Evolutionary conservation across 2,797 vertebrate species (phyloP).

Genomic region (Hydrolagus colliei): DNA sequence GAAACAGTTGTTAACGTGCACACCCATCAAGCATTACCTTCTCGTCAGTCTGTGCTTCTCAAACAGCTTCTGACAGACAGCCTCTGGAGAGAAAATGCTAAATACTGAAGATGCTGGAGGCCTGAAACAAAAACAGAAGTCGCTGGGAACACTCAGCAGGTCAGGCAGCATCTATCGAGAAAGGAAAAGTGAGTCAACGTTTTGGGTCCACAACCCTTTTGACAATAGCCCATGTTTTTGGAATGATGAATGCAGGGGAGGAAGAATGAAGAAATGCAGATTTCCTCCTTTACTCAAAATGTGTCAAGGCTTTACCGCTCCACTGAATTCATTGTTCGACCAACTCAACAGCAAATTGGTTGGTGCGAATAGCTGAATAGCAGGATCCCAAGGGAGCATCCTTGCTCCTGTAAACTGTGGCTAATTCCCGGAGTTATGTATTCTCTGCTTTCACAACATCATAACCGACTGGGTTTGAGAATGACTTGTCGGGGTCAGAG

Average conservation of each 20-base stretch:
- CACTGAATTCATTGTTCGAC: not conserved
- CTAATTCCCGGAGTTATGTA: not conserved
- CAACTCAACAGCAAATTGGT: too few species aligned
- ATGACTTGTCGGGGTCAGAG: constrained; percentile 16
- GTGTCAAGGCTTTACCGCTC: not conserved
- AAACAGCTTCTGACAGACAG: not conserved
- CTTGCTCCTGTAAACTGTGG: not conserved
- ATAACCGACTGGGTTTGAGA: not conserved
- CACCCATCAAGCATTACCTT: not conserved
- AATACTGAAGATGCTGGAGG: too few species aligned
- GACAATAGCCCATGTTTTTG: too few species aligned
- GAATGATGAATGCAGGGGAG: too few species aligned
- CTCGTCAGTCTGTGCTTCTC: not conserved
- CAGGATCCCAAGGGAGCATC: not conserved
- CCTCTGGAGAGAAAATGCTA: not conserved
- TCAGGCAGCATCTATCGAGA: too few species aligned
- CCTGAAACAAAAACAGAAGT: too few species aligned
- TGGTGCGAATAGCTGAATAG: not conserved
- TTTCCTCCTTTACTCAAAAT: not conserved
- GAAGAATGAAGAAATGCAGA: not conserved
- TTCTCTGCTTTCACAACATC: not conserved
- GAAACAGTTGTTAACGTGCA: constrained; percentile 28
- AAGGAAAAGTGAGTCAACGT: too few species aligned
- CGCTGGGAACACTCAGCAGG: too few species aligned
- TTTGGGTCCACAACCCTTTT: too few species aligned